A percentile compares a stretch with the other conserved stretches of the same genome.
Conservation (phyloP, 1,140 invertebrate species). For the Drosophila pseudoananassae region DNA sequence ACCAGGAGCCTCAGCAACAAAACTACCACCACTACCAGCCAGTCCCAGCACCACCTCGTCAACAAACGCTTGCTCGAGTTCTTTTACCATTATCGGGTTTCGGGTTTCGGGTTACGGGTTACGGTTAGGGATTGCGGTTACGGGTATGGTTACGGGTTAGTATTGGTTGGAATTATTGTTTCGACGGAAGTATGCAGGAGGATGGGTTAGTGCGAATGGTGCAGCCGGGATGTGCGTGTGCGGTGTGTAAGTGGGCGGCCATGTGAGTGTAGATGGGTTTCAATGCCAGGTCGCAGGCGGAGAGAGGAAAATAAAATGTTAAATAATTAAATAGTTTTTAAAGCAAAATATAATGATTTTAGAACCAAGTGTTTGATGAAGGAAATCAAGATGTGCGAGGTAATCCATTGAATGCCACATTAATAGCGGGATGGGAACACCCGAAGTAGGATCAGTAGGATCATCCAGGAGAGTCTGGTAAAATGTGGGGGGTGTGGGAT, state of each 20-base stretch:
- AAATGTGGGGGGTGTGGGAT: not conserved
- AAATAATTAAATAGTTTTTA: slow-evolving; percentile 26
- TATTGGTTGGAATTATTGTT: slow-evolving; percentile 10
- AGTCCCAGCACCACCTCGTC: slow-evolving; percentile 68
- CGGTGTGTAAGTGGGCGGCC: not conserved
- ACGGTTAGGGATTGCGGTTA: not conserved
- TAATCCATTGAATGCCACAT: not conserved
- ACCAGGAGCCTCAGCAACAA: slow-evolving; percentile 24
- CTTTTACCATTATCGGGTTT: slow-evolving; percentile 33
- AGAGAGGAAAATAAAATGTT: slow-evolving; percentile 43
- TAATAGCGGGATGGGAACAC: not conserved
- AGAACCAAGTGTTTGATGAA: too few relatives aligned
- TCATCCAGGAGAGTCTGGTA: not conserved
- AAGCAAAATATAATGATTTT: not conserved
- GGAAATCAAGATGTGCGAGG: too few relatives aligned
- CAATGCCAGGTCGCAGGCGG: slow-evolving; percentile 1
- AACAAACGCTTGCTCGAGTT: slow-evolving; percentile 63
- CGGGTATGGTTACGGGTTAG: not conserved
- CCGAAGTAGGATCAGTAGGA: not conserved
- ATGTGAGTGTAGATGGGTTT: slow-evolving; percentile 17
- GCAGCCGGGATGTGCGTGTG: slow-evolving; percentile 15
- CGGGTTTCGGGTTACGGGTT: not conserved
- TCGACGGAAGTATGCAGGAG: slow-evolving; percentile 14
- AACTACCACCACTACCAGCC: slow-evolving; percentile 45
- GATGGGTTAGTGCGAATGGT: slow-evolving; percentile 11